phyloP scores from a whole-genome alignment of 2,797 vertebrate species.

The Amniataba percoides region DNA sequence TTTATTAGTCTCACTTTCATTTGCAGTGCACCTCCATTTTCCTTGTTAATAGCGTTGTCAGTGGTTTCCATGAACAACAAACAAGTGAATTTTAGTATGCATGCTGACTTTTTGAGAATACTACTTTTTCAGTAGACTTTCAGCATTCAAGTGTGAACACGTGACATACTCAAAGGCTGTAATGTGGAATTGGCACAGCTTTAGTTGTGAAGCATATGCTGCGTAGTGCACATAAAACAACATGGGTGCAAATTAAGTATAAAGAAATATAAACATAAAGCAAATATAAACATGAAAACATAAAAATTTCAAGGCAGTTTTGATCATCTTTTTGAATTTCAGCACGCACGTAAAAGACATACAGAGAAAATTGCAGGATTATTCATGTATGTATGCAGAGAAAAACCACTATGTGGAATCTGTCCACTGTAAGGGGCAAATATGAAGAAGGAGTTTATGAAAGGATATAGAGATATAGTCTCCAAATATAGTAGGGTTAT shows the following conservation, averaged over 20 bases:
- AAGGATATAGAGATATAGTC: too few relatives aligned
- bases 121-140: background rate
- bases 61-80: background rate
- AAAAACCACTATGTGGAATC: background rate
- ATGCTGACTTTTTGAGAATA: background rate
- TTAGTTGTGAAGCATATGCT: background rate
- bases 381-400: background rate
- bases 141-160: background rate
- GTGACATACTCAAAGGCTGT: background rate
- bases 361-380: background rate
- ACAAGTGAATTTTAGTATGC: background rate
- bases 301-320: too few relatives aligned
- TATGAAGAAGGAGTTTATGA: background rate
- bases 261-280: too few relatives aligned
- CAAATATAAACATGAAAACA: slow-evolving; percentile 1
- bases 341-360: too few relatives aligned
- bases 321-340: too few relatives aligned
- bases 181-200: background rate
- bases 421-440: background rate
- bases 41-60: background rate
- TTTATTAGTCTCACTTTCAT: background rate
- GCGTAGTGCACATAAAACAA: background rate
- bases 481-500: background rate
- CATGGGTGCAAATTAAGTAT: background rate
- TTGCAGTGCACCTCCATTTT: background rate